Percentiles rank a stretch among this genome's conserved stretches.
These are phyloP conservation scores for Aurelia sp. DNA, from an alignment of 30 jellyfish, hydroid and myxozoan species.

Conservation along the genomic window DNA sequence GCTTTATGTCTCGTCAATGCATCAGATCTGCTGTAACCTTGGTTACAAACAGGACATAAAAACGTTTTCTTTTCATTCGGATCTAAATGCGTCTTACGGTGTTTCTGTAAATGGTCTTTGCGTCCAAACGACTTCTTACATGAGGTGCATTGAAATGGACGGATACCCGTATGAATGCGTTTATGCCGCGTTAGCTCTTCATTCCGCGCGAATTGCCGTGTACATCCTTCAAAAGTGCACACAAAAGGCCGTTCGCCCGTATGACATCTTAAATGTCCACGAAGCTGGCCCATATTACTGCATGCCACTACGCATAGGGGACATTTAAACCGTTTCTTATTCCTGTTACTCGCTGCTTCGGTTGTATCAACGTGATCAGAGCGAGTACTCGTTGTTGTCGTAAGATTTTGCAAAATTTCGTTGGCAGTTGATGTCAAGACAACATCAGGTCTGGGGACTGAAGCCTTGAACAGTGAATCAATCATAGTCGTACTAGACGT, in stretches of 20 bases:
- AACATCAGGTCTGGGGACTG: no score
- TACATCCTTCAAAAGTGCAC: slow-evolving; percentile 57
- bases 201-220: slow-evolving; percentile 70
- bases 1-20: slow-evolving; percentile 52
- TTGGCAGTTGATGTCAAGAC: no score
- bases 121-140: slow-evolving; percentile 72
- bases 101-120: slow-evolving; percentile 78
- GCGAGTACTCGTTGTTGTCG: background rate
- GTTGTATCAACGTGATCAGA: background rate
- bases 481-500: no score
- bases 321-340: slow-evolving; percentile 45
- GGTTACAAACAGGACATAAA: slow-evolving; percentile 57
- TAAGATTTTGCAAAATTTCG: no score
- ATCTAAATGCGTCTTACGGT: slow-evolving; percentile 64
- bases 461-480: no score
- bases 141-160: slow-evolving; percentile 59
- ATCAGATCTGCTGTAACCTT: slow-evolving; percentile 74
- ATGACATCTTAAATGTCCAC: slow-evolving; percentile 78
- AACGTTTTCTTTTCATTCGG: slow-evolving; percentile 46
- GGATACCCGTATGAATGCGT: slow-evolving; percentile 78
- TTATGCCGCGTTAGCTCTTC: slow-evolving; percentile 84
- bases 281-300: slow-evolving; percentile 77
- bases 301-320: slow-evolving; percentile 63
- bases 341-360: background rate
- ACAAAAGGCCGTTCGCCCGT: slow-evolving; percentile 80